These are phyloP conservation scores for Ageneiosus marmoratus DNA, from an alignment of 2,113 vertebrate species.

Conservation along the genomic window DNA sequence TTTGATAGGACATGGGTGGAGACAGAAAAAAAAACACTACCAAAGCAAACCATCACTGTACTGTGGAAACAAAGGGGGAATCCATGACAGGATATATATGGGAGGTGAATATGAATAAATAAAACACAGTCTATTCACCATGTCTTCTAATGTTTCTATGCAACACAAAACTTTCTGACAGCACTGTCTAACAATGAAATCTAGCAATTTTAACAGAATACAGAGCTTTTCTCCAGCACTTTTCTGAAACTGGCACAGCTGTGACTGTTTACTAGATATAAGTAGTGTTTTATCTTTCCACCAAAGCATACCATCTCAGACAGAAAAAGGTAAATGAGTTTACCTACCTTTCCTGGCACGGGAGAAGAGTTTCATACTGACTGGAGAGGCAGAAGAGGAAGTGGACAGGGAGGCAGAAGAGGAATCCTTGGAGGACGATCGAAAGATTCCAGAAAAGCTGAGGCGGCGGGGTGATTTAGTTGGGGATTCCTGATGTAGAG, in stretches of 20 bases:
- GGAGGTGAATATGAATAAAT: not conserved
- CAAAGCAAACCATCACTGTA: not conserved
- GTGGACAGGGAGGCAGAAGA: slow-evolving; percentile 54
- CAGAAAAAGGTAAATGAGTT: not conserved
- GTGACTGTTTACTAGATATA: not conserved
- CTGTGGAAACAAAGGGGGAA: not conserved
- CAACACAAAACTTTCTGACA: not conserved
- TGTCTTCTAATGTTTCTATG: not conserved
- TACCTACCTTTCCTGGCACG: slow-evolving; percentile 87
- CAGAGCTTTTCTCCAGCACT: too few relatives aligned
- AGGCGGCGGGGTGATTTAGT: slow-evolving; percentile 84
- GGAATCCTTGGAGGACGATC: slow-evolving; percentile 86
- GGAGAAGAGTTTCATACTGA: slow-evolving; percentile 86
- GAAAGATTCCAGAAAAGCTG: slow-evolving; percentile 93
- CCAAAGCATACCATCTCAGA: not conserved
- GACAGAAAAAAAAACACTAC: not conserved
- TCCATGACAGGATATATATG: not conserved
- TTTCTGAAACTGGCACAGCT: not conserved
- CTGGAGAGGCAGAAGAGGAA: slow-evolving; percentile 83
- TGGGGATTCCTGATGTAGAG: slow-evolving; percentile 81
- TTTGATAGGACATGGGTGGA: not conserved
- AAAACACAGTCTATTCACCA: not conserved
- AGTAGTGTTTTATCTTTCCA: not conserved
- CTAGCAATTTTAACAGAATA: not conserved
- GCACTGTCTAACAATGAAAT: not conserved